Evolutionary conservation across 2,113 vertebrate species (phyloP).

Genomic region (Vulpes ferrilata): DNA sequence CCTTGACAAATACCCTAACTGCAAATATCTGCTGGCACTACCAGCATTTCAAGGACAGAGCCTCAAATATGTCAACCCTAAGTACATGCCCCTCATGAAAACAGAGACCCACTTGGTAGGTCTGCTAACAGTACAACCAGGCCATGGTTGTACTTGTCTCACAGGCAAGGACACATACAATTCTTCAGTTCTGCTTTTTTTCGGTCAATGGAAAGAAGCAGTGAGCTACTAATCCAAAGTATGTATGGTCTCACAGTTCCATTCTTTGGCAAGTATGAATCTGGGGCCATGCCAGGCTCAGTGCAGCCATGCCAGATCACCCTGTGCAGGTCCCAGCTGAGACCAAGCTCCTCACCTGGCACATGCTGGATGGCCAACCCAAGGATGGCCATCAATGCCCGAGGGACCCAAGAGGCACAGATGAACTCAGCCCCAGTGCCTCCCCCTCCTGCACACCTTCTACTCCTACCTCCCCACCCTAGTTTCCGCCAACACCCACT

Average conservation of each 20-base stretch:
- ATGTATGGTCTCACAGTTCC: not conserved
- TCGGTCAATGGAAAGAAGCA: not conserved
- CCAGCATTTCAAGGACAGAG: not conserved
- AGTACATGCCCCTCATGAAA: not conserved
- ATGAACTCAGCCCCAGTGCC: not conserved
- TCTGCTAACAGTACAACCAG: not conserved
- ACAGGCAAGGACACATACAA: accelerated
- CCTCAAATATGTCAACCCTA: not conserved
- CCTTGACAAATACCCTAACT: not conserved
- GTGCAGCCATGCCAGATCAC: not conserved
- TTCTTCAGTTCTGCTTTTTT: not conserved
- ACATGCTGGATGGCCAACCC: not conserved
- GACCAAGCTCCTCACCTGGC: not conserved
- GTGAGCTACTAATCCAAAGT: not conserved
- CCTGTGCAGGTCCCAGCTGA: not conserved
- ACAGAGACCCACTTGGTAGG: not conserved
- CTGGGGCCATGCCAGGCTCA: not conserved
- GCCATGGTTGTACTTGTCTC: not conserved
- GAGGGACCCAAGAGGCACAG: not conserved
- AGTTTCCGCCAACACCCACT: not conserved
- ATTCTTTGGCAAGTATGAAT: slow-evolving; percentile 22
- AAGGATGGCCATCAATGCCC: not conserved
- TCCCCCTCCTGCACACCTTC: not conserved
- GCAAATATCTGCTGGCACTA: not conserved
- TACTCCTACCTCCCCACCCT: not conserved